These are phyloP conservation scores for Brachionus sp. DNA, from an alignment of 1,140 invertebrate genomes.

Conservation along the genomic window DNA sequence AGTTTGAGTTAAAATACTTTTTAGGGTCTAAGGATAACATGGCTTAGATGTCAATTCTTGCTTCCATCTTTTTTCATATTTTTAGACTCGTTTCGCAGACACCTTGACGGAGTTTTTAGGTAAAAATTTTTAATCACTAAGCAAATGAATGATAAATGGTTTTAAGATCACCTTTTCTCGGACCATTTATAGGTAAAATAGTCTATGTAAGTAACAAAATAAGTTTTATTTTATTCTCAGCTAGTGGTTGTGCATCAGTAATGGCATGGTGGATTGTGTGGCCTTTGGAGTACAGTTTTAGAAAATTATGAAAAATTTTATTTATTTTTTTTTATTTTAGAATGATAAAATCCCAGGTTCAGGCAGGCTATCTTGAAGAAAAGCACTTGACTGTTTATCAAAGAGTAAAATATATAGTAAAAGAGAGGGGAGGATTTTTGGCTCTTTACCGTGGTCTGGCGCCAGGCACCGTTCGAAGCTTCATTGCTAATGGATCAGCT, in stretches of 20 bases:
- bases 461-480: constrained; percentile 54
- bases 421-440: constrained; percentile 52
- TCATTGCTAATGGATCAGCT: constrained; percentile 54
- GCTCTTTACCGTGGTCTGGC: constrained; percentile 51
- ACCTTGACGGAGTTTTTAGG: constrained; percentile 54
- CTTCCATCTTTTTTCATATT: constrained; percentile 54
- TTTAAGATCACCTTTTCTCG: constrained; percentile 49
- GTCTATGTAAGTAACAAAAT: not conserved
- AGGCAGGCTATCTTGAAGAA: constrained; percentile 52
- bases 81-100: constrained; percentile 51
- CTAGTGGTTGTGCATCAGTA: constrained; percentile 53
- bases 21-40: constrained; percentile 54
- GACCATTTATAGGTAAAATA: constrained; percentile 51
- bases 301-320: not conserved
- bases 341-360: constrained; percentile 56
- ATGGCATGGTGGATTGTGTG: constrained; percentile 57
- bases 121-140: not conserved
- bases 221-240: not conserved
- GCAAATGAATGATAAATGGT: not conserved
- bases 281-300: constrained; percentile 51
- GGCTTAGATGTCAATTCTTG: constrained; percentile 52
- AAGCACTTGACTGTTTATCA: constrained; percentile 50
- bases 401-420: constrained; percentile 51
- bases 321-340: not conserved
- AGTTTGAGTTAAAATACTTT: not conserved